phyloP scores from a whole-genome alignment of 92 coral and sea anemone genomes.

The Phymanthus crucifer region DNA sequence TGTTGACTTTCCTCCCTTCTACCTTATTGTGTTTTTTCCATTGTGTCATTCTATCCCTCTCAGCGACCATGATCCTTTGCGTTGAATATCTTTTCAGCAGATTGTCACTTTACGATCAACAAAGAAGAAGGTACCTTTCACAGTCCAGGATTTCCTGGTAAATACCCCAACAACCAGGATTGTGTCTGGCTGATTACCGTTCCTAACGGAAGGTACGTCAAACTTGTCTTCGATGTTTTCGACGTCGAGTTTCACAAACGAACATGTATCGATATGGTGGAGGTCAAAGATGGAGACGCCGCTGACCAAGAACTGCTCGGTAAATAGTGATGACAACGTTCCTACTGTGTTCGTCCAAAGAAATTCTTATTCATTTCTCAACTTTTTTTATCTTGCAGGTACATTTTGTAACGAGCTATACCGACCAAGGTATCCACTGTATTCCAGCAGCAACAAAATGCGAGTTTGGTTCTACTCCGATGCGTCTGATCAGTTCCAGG shows the following conservation, averaged over 20 bases:
- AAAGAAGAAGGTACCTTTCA: constrained; percentile 61
- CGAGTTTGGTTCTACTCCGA: constrained; percentile 90
- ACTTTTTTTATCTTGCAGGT: constrained; percentile 8
- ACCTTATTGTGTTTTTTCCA: too few species aligned
- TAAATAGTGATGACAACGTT: constrained; percentile 32
- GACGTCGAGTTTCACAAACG: constrained; percentile 65
- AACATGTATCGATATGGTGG: constrained; percentile 86
- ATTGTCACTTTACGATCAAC: constrained; percentile 34
- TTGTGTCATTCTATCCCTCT: too few species aligned
- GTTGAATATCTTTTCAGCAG: not conserved
- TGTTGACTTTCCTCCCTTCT: too few species aligned
- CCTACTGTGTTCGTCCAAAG: too few species aligned
- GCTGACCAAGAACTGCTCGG: constrained; percentile 70
- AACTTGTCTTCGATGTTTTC: constrained; percentile 61
- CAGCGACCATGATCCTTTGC: too few species aligned
- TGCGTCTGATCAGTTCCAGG: constrained; percentile 48
- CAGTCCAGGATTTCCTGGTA: constrained; percentile 68
- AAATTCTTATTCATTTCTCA: constrained; percentile 8
- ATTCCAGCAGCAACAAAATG: constrained; percentile 73
- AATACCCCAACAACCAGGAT: constrained; percentile 64
- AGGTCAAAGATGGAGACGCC: constrained; percentile 88
- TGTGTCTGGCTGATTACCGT: constrained; percentile 83
- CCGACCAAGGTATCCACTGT: constrained; percentile 57
- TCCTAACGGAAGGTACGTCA: constrained; percentile 58
- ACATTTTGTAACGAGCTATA: constrained; percentile 58